Evolutionary conservation across 2,797 vertebrate genomes (phyloP), one percentile per base, ranked within the genome.

Genomic region (Phoxinus dragarum): DNA sequence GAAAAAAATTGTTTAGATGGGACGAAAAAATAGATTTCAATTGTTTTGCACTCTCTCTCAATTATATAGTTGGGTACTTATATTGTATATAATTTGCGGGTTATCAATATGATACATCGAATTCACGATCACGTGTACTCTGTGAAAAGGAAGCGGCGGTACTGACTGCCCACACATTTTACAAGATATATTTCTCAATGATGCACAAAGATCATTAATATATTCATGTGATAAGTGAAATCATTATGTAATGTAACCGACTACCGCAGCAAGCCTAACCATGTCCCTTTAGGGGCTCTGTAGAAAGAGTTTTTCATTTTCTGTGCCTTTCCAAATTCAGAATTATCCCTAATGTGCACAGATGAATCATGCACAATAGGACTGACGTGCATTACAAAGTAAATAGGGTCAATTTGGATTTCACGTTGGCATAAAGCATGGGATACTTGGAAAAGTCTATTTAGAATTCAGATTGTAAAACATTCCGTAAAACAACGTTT

Each of bases 391-490:
- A 79, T 42, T 67, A 7, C 42, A 23, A 68, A 47, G 16, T 49
- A 36, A 68, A 80, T 1, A 5, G 21, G 42, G 40, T 80, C 23
- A 1, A 49, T 52, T 52, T n/a, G 21, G 11, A 44, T 31, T 54
- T 47, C 61, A 67, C 2, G 27, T 23, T 67, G 27, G 47, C 5
- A 38, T 54, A 8, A 81, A 27, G 19, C 66, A 69, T 47, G 81
- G 52, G 17, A 73, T 38, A 54, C 80, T 71, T 73, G 52, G 16
- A 44, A 31, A 14, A 56, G 67, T 59, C 16, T 9, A 81, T 71
- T 81, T 81, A 71, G 6, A 71, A 49, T 68, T 67, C 47, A n/a
- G n/a, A 56, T 4, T 21, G 17, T 69, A 27, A 59, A 76, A 86
- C 38, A 68, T 85, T 85, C 73, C 59, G 40, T 66, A 66, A 66